These are phyloP conservation scores for Copsychus sechellarum DNA, from an alignment of 2,113 vertebrate genomes.

Conservation along the genomic window DNA sequence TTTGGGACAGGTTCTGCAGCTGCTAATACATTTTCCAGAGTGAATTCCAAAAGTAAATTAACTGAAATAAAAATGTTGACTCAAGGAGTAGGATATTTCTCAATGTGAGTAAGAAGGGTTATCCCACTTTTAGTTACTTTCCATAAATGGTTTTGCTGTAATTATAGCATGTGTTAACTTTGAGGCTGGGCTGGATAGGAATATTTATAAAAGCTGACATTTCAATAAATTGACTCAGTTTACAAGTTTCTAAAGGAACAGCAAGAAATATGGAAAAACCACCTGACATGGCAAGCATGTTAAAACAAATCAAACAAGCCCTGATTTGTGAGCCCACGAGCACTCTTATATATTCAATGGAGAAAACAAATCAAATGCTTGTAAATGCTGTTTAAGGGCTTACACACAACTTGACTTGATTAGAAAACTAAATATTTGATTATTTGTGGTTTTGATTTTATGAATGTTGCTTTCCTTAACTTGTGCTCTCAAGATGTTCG, in stretches of 20 bases:
- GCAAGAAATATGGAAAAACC: conserved; percentile 32
- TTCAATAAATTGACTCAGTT: conserved; percentile 52
- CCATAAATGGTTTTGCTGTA: conserved; percentile 30
- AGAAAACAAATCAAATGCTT: conserved; percentile 61
- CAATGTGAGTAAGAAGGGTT: conserved; percentile 15
- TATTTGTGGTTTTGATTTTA: conserved; percentile 68
- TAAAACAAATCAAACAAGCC: conserved; percentile 49
- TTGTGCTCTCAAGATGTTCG: conserved; percentile 54
- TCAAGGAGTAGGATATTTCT: conserved; percentile 34
- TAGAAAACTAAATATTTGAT: conserved; percentile 73
- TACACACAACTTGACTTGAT: conserved; percentile 66
- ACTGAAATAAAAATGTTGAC: conserved; percentile 52
- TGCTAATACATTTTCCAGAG: conserved; percentile 40
- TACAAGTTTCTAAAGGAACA: conserved; percentile 48
- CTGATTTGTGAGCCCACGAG: conserved; percentile 29
- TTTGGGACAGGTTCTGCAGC: conserved; percentile 29
- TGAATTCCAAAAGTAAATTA: conserved; percentile 54
- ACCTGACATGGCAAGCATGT: conserved; percentile 27
- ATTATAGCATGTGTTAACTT: conserved; percentile 54
- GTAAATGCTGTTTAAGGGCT: conserved; percentile 63
- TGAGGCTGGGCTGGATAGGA: conserved; percentile 36
- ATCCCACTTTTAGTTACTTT: conserved; percentile 22
- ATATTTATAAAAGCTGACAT: conserved; percentile 58
- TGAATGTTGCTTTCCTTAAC: conserved; percentile 54
- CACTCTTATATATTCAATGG: conserved; percentile 17